Evolutionary conservation across 2,888 invertebrate genomes (phyloP).

Genomic region (Leucophora obtusa): DNA sequence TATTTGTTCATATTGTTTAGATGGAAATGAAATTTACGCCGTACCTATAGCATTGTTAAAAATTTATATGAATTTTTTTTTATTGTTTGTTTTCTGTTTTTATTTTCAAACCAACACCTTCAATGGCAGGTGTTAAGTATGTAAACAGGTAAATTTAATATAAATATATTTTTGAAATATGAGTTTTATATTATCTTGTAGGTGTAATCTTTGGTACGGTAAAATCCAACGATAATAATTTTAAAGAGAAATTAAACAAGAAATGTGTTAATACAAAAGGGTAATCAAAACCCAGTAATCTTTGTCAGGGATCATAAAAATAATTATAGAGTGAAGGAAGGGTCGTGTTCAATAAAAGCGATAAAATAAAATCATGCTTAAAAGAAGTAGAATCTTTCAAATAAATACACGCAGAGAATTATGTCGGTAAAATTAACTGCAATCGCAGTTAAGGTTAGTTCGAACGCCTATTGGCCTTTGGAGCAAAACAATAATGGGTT

Average conservation of each 20-base stretch:
- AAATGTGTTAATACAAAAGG: not conserved
- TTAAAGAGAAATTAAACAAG: not conserved
- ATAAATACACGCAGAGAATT: too few relatives aligned
- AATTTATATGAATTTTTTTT: not conserved
- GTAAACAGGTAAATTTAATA: conserved; percentile 44
- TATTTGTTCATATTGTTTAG: not conserved
- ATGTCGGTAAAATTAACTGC: too few relatives aligned
- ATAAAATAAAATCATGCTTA: not conserved
- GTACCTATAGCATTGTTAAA: too few relatives aligned
- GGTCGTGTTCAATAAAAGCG: not conserved
- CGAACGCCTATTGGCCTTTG: too few relatives aligned
- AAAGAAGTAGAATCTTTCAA: too few relatives aligned
- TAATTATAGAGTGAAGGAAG: not conserved
- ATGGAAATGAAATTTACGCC: too few relatives aligned
- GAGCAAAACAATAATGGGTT: too few relatives aligned
- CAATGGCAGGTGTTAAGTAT: conserved; percentile 52
- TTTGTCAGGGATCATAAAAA: not conserved
- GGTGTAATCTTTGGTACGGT: not conserved
- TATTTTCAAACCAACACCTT: conserved; percentile 46
- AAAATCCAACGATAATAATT: not conserved
- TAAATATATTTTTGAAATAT: not conserved
- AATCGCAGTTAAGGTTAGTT: too few relatives aligned
- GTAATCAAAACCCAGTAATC: not conserved
- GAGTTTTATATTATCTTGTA: conserved; percentile 3
- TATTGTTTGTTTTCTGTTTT: conserved; percentile 12